phyloP scores from a whole-genome alignment of 2,888 invertebrate species.

The Macrosoma leucophasiata region DNA sequence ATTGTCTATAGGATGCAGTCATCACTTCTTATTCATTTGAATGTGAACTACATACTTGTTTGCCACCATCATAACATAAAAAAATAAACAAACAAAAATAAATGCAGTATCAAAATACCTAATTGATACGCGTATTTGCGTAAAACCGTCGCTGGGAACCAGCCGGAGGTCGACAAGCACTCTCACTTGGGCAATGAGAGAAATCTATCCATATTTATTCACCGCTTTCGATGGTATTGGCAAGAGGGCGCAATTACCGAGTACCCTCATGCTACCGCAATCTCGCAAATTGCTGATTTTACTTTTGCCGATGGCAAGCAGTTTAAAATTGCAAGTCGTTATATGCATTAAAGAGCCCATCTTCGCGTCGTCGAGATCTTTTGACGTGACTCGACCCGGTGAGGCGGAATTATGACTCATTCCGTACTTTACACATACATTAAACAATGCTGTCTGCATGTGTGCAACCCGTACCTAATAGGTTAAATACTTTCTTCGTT shows the following conservation, averaged over 20 bases:
- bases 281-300: constrained; percentile 66
- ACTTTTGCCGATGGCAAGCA: constrained; percentile 57
- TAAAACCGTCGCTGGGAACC: too few species aligned
- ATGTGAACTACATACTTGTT: too few species aligned
- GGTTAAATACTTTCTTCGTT: too few species aligned
- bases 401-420: constrained; percentile 26
- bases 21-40: too few species aligned
- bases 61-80: too few species aligned
- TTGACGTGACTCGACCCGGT: constrained; percentile 27
- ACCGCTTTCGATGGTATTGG: constrained; percentile 48
- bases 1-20: too few species aligned
- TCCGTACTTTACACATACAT: too few species aligned
- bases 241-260: constrained; percentile 58
- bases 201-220: constrained; percentile 59
- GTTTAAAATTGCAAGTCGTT: constrained; percentile 60
- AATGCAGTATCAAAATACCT: too few species aligned
- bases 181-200: constrained; percentile 29
- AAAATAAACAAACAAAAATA: too few species aligned
- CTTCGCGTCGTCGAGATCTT: constrained; percentile 37
- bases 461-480: too few species aligned
- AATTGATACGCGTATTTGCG: too few species aligned
- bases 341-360: constrained; percentile 45
- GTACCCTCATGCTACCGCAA: constrained; percentile 58
- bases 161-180: constrained; percentile 9
- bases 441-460: too few species aligned